These are phyloP conservation scores for Ploceus nigricollis DNA, from an alignment of 2,113 vertebrate species.

Conservation along the genomic window DNA sequence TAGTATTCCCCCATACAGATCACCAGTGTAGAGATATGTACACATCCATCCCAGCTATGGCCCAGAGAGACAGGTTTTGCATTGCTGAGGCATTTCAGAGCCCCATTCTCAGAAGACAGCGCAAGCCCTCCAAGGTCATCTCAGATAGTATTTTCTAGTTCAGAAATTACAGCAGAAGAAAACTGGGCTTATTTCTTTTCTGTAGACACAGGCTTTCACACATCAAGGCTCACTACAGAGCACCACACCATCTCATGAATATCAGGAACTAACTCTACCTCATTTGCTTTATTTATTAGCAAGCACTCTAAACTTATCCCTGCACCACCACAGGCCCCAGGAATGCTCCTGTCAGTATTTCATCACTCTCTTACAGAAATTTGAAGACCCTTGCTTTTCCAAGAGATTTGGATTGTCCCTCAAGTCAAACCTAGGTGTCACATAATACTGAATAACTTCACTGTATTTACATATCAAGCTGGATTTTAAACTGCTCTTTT, in stretches of 20 bases:
- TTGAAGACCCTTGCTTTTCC: not conserved
- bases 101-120: not conserved
- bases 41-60: not conserved
- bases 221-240: not conserved
- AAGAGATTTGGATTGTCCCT: not conserved
- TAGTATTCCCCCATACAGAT: not conserved
- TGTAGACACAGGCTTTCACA: not conserved
- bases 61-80: not conserved
- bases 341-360: not conserved
- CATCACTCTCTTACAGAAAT: not conserved
- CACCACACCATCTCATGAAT: not conserved
- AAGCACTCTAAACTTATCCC: not conserved
- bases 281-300: not conserved
- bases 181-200: not conserved
- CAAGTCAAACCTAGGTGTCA: not conserved
- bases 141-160: not conserved
- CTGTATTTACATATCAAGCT: not conserved
- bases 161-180: not conserved
- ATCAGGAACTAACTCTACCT: not conserved
- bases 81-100: not conserved
- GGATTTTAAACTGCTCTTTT: not conserved
- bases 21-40: not conserved
- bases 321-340: not conserved
- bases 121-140: not conserved
- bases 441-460: not conserved